Evolutionary conservation across 2,113 vertebrate genomes (phyloP), one percentile per base, ranked within the genome.

Genomic region (Dicaeum eximium): DNA sequence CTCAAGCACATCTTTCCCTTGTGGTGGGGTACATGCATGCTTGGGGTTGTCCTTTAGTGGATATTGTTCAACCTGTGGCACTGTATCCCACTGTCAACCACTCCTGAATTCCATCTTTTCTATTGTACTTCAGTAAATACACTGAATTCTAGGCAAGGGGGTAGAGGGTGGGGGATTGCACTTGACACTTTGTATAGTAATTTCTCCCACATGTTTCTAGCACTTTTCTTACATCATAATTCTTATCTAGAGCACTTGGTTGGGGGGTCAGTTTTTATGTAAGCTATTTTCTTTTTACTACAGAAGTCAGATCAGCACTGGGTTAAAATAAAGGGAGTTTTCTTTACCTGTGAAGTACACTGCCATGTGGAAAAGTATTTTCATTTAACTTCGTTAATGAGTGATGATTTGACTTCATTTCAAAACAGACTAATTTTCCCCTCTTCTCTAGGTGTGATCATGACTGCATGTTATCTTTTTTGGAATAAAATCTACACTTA

Each of bases 71-170:
- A 80, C 51, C 51, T 96, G 87, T 90, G 72, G 90, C 93, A 93
- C 85, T 94, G 91, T 75, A 92, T 94, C 96, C 89, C 82, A 92
- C 86, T 96, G 95, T 94, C 93, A 96, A 67, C 95, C 89, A 96
- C 58, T 82, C 70, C 62, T 40, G 25, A 92, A 66, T 89, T 91
- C 58, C 75, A 48, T 65, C 40, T 93, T 92, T 92, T 91, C 73
- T 94, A 56, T 66, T 77, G 67, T 86, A 65, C 35, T 23, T 33
- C 16, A 51, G 44, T 93, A 75, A 92, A 88, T 48, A 66, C 38
- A 70, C 60, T 45, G 38, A 92, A 85, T 82, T 89, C 61, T 67
- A 88, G 79, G 84, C 57, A 86, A 89, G 13, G 47, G 56, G 45
- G 30, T 40, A 0, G 7, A 77, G 84, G 73, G 62, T 45, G 77